Conservation (phyloP, 2,888 invertebrate genomes). For the Dynastes tityus region DNA sequence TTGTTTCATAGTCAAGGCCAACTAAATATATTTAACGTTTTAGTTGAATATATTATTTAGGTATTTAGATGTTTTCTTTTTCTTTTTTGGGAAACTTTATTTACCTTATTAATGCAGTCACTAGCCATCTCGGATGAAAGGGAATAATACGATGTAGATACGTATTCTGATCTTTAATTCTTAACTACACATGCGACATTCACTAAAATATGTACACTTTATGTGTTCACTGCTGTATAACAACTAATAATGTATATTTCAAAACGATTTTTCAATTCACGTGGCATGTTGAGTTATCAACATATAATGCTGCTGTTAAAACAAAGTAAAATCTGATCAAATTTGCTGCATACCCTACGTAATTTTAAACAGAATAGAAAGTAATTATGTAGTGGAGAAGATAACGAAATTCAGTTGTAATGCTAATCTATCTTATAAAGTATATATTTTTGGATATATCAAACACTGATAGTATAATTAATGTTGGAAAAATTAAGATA, state of each 20-base stretch:
- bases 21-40: slow-evolving; percentile 2
- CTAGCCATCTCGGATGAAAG: slow-evolving; percentile 23
- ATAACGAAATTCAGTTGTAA: neutral
- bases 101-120: slow-evolving; percentile 40
- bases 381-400: neutral
- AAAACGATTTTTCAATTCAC: slow-evolving; percentile 17
- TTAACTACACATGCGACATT: slow-evolving; percentile 14
- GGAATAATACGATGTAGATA: neutral
- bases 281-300: slow-evolving; percentile 41
- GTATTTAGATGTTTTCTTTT: neutral
- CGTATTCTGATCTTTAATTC: neutral
- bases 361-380: neutral
- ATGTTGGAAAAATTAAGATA: too few species aligned
- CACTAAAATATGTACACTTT: slow-evolving; percentile 1
- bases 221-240: slow-evolving; percentile 5
- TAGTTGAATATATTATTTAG: slow-evolving; percentile 4
- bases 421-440: too few species aligned
- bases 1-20: slow-evolving; percentile 28
- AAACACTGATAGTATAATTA: too few species aligned
- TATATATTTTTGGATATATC: too few species aligned
- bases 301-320: slow-evolving; percentile 21
- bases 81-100: neutral
- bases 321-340: slow-evolving; percentile 13
- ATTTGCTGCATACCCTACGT: neutral
- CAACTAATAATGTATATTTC: slow-evolving; percentile 24